phyloP scores from a whole-genome alignment of 2,113 vertebrate genomes.

The Gopherus flavomarginatus region DNA sequence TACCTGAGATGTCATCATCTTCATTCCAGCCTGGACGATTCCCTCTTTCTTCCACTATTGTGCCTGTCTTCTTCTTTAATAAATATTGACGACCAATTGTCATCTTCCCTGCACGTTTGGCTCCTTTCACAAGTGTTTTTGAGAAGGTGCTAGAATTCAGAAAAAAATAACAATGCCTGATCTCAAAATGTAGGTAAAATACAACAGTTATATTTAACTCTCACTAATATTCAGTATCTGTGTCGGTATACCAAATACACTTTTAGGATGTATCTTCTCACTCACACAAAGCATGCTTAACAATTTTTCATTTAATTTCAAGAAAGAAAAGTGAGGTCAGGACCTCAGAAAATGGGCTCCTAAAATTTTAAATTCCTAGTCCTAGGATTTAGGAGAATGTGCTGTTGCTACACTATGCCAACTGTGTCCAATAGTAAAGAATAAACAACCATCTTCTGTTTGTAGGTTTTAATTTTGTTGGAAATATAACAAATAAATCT shows the following conservation, averaged over 20 bases:
- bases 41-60: conserved; percentile 86
- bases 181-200: background rate
- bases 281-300: background rate
- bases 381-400: background rate
- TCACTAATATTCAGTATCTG: background rate
- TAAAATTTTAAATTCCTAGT: background rate
- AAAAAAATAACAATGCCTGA: conserved; percentile 31
- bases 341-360: background rate
- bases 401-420: background rate
- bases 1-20: conserved; percentile 96
- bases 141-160: conserved; percentile 89
- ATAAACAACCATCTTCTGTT: background rate
- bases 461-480: background rate
- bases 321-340: background rate
- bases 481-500: background rate
- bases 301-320: background rate
- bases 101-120: conserved; percentile 97
- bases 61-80: conserved; percentile 87
- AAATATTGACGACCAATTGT: conserved; percentile 95
- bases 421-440: background rate
- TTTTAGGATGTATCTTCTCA: rapidly evolving
- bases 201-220: background rate
- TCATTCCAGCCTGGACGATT: conserved; percentile 90
- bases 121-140: conserved; percentile 96
- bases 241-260: background rate